These are phyloP conservation scores for Oncorhynchus mykiss DNA, from an alignment of 2,113 vertebrate genomes.

Conservation along the genomic window DNA sequence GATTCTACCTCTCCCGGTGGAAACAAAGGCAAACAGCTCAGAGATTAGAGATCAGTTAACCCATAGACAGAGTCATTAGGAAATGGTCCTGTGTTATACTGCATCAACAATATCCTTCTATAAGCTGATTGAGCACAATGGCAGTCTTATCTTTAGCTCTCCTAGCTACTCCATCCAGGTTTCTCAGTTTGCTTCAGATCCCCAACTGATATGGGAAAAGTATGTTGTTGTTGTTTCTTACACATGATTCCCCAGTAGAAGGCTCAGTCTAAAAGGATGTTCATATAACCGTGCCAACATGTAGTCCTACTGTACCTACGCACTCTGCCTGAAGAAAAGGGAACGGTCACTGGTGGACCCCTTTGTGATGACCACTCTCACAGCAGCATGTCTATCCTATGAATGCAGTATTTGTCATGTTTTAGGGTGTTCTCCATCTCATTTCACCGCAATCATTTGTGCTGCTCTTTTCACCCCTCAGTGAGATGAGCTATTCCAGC, in stretches of 20 bases:
- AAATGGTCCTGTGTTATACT: no score
- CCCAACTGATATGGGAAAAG: no score
- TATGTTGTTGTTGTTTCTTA: no score
- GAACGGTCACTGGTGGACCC: not conserved
- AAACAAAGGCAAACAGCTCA: no score
- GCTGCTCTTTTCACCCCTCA: slow-evolving; percentile 52
- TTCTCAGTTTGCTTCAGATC: no score
- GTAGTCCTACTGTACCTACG: not conserved
- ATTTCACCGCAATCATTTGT: slow-evolving; percentile 47
- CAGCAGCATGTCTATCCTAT: slow-evolving; percentile 34
- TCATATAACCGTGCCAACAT: slow-evolving; percentile 46
- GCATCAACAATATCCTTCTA: no score
- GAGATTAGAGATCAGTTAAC: no score
- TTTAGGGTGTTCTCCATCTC: not conserved
- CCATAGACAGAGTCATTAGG: no score
- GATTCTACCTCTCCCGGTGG: no score
- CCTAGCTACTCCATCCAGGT: no score
- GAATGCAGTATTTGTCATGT: slow-evolving; percentile 4
- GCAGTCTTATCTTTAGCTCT: not conserved
- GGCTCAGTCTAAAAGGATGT: slow-evolving; percentile 41
- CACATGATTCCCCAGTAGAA: slow-evolving; percentile 23
- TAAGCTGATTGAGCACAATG: not conserved
- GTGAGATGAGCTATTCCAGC: slow-evolving; percentile 45
- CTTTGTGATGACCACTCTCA: not conserved
- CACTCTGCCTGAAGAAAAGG: not conserved